phyloP scores from a whole-genome alignment of 2,888 invertebrate genomes.

The Carpatolechia fugitivella region DNA sequence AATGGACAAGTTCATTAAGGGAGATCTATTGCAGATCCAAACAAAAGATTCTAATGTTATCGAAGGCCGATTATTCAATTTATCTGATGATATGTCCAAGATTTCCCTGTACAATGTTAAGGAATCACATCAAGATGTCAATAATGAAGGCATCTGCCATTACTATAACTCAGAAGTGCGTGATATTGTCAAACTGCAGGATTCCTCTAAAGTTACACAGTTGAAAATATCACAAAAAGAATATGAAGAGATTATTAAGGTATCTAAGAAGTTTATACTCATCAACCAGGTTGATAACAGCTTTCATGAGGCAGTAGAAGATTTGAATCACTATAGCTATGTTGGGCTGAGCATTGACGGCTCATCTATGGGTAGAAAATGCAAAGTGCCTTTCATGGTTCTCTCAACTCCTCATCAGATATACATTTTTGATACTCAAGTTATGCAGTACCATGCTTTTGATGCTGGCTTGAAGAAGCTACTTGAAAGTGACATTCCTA shows the following conservation, averaged over 20 bases:
- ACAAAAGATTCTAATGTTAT: conserved; percentile 64
- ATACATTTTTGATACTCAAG: conserved; percentile 73
- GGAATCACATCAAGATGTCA: conserved; percentile 49
- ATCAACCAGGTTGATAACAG: conserved; percentile 69
- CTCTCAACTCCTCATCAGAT: conserved; percentile 66
- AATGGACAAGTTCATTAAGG: conserved; percentile 74
- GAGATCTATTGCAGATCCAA: conserved; percentile 69
- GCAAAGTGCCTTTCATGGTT: conserved; percentile 69
- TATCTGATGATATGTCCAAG: conserved; percentile 66
- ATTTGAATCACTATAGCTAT: conserved; percentile 54
- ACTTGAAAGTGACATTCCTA: conserved; percentile 62
- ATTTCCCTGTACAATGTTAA: conserved; percentile 69
- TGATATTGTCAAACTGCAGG: conserved; percentile 62
- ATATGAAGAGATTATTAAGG: conserved; percentile 61
- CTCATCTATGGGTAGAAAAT: conserved; percentile 71
- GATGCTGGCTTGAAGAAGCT: conserved; percentile 70
- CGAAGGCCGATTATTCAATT: conserved; percentile 68
- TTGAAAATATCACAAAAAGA: conserved; percentile 65
- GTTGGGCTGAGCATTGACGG: conserved; percentile 68
- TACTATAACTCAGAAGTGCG: conserved; percentile 66
- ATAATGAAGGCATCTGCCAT: conserved; percentile 58
- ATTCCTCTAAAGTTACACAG: conserved; percentile 47
- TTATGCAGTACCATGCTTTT: conserved; percentile 71
- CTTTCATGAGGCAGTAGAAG: conserved; percentile 63
- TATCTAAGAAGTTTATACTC: conserved; percentile 63